phyloP scores from a whole-genome alignment of 2,888 invertebrate species.

The Aspidiotus destructor region DNA sequence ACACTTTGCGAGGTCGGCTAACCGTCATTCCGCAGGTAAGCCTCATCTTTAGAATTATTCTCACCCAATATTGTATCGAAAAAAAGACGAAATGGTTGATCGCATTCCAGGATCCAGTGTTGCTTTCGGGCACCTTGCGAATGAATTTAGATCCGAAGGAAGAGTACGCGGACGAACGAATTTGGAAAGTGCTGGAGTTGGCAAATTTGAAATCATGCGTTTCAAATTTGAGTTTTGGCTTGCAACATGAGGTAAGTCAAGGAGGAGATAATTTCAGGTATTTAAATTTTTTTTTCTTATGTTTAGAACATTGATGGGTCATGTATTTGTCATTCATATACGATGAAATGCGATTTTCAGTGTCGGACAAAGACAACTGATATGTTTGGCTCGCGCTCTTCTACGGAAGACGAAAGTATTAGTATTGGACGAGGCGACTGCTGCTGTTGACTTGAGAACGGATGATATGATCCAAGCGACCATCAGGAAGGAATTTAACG shows the following conservation, averaged over 20 bases:
- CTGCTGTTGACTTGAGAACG: constrained; percentile 82
- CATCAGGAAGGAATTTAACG: constrained; percentile 72
- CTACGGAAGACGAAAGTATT: constrained; percentile 76
- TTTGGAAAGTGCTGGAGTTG: constrained; percentile 81
- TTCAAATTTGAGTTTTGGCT: constrained; percentile 60
- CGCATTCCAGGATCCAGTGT: constrained; percentile 78
- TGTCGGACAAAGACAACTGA: constrained; percentile 79
- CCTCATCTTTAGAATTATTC: too few relatives aligned
- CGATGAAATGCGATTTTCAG: constrained; percentile 48
- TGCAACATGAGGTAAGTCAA: constrained; percentile 76
- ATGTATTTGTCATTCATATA: too few relatives aligned
- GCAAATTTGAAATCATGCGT: constrained; percentile 83
- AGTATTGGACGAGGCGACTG: constrained; percentile 79
- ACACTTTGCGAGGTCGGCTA: constrained; percentile 61
- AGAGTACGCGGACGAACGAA: constrained; percentile 62
- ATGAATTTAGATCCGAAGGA: constrained; percentile 89
- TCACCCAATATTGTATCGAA: too few relatives aligned
- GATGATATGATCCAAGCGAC: constrained; percentile 84
- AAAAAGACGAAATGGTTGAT: too few relatives aligned
- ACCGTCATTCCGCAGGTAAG: constrained; percentile 47
- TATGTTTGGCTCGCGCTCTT: constrained; percentile 75
- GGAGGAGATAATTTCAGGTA: constrained; percentile 73
- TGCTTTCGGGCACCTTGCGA: too few relatives aligned
- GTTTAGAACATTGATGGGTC: too few relatives aligned
- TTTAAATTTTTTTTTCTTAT: too few relatives aligned